Evolutionary conservation across 1,140 invertebrate genomes (phyloP), one percentile per base, ranked within the genome.

Genomic region (Planococcus citri): DNA sequence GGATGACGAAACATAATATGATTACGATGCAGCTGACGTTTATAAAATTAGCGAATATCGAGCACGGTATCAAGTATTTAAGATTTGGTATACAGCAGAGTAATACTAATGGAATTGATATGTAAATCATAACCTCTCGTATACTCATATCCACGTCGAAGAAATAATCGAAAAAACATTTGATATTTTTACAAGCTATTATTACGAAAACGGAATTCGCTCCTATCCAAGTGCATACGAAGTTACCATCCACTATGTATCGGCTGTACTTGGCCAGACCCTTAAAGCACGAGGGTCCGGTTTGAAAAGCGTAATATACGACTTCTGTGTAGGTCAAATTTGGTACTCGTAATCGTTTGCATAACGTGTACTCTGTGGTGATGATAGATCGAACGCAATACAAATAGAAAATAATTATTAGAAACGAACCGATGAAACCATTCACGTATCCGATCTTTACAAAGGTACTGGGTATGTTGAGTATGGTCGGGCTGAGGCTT

Each of bases 21-120:
- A 89, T 89, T 73, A 91, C 91, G n/a, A 88, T 89, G 79, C 91
- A 88, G 82, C 91, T 89, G 0, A 89, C 88, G 73, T 91, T 91
- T 20, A 91, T 87, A 0, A 86, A 88, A 2, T 88, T 83, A 29
- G 85, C 85, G 76, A 91, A 89, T 78, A 90, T 91, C 1, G 88
- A 89, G 75, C 89, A 86, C 0, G 86, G 85, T 1, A 88, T 84
- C 72, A 92, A 76, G 68, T 84, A 79, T 76, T 88, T 88, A 1
- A 91, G 77, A 75, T 88, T 87, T 57, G 84, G 79, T 10, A 91
- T 82, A 75, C 81, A 86, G 73, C 84, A 86, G 51, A 88, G 84
- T 0, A 84, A 73, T 4, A 88, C 79, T 73, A 88, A 80, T 0
- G 87, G 83, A 0, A 87, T 73, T 0, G 88, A 80, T 0, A 87